These are phyloP conservation scores for Mormyrus hasselquistii DNA, from an alignment of 2,797 vertebrate species.

Conservation along the genomic window DNA sequence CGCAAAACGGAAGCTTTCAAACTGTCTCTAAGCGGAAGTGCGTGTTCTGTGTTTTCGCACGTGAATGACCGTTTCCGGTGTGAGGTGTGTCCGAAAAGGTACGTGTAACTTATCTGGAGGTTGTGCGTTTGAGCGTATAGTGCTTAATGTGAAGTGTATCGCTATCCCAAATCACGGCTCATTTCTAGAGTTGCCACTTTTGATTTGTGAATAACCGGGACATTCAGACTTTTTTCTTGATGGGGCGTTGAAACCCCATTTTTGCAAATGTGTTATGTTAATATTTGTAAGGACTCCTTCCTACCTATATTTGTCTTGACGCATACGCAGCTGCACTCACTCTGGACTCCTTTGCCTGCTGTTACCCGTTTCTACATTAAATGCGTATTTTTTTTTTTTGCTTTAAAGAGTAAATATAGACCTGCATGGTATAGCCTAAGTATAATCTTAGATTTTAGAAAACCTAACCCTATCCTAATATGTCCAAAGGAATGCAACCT, in stretches of 20 bases:
- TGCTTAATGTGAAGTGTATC: neutral
- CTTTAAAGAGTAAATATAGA: too few species aligned
- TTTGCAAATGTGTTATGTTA: neutral
- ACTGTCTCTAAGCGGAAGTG: constrained; percentile 23
- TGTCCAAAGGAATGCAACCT: too few species aligned
- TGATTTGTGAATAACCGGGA: neutral
- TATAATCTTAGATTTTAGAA: too few species aligned
- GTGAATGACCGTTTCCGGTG: neutral
- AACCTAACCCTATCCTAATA: too few species aligned
- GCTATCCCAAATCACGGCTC: neutral
- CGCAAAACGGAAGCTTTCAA: constrained; percentile 23
- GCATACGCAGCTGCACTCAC: too few species aligned
- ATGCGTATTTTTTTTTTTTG: too few species aligned
- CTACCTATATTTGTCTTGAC: too few species aligned
- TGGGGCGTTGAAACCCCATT: neutral
- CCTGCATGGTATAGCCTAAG: too few species aligned
- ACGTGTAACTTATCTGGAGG: neutral
- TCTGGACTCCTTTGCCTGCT: too few species aligned
- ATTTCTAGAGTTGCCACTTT: neutral
- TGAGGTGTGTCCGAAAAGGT: neutral
- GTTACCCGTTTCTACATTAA: too few species aligned
- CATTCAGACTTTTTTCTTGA: neutral
- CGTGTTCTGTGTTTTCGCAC: neutral
- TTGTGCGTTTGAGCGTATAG: neutral
- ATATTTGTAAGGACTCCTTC: too few species aligned